Conservation (phyloP, 1,140 invertebrate genomes). For the Megathymus violae region DNA sequence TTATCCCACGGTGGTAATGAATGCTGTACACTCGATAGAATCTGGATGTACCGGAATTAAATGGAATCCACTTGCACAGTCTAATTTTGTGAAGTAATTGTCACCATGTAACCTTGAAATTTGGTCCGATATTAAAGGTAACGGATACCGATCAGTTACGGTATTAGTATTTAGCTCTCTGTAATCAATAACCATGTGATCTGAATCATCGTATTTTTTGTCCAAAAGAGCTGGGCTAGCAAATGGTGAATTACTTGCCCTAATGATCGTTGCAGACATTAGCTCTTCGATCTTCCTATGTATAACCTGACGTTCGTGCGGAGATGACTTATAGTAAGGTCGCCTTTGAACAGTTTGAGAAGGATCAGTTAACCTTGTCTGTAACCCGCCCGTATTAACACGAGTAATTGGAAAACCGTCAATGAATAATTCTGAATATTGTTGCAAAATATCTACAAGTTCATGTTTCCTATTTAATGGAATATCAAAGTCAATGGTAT, state of each 20-base stretch:
- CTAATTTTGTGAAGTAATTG: constrained; percentile 34
- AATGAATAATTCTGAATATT: not conserved
- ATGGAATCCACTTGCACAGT: constrained; percentile 13
- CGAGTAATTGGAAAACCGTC: not conserved
- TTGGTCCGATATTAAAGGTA: constrained; percentile 12
- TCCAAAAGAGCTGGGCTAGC: not conserved
- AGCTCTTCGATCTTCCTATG: not conserved
- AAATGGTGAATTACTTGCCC: not conserved
- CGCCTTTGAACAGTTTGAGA: not conserved
- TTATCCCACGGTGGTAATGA: constrained; percentile 44
- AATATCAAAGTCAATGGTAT: not conserved
- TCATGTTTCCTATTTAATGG: not conserved
- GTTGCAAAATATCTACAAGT: not conserved
- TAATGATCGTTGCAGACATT: not conserved
- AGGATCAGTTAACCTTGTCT: not conserved
- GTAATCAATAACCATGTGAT: constrained; percentile 57
- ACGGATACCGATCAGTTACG: constrained; percentile 61
- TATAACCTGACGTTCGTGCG: not conserved
- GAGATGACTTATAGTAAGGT: not conserved
- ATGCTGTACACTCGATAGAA: constrained; percentile 48
- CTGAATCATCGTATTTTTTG: not conserved
- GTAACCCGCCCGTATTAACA: not conserved
- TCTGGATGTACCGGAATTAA: constrained; percentile 14
- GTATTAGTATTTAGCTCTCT: constrained; percentile 76
- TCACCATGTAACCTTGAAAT: not conserved